Percentiles rank a stretch among this genome's conserved stretches.
These are phyloP conservation scores for Drosophila pseudotalamancana DNA, from an alignment of 2,888 invertebrate genomes.

Conservation along the genomic window DNA sequence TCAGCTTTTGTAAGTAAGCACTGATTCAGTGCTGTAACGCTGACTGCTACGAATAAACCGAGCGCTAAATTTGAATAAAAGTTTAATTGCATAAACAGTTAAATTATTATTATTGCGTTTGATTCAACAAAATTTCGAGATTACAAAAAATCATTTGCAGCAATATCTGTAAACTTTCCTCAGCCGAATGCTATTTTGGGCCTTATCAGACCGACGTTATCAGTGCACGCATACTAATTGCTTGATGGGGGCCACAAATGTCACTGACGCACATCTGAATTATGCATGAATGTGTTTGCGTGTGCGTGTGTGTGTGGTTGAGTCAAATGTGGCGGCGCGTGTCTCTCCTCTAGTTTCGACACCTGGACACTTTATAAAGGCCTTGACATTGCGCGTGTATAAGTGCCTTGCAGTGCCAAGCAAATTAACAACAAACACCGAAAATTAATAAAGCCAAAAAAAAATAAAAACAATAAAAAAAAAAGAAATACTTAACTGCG, in stretches of 20 bases:
- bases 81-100: neutral
- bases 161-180: neutral
- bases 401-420: constrained; percentile 27
- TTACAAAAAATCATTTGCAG: neutral
- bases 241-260: neutral
- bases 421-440: constrained; percentile 4
- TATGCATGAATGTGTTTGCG: neutral
- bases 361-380: constrained; percentile 13
- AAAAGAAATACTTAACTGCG: constrained; percentile 11
- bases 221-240: constrained; percentile 7
- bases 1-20: neutral
- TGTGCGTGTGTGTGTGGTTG: neutral
- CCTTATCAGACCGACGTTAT: neutral
- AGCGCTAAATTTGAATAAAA: neutral
- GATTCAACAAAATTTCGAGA: neutral
- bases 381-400: constrained; percentile 49
- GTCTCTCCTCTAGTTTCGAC: constrained; percentile 13
- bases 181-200: neutral
- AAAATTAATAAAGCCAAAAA: constrained; percentile 9
- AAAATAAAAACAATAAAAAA: neutral
- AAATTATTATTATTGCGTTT: too few relatives aligned
- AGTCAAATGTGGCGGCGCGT: constrained; percentile 29
- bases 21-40: neutral
- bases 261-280: constrained; percentile 1
- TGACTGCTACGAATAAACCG: neutral